These are phyloP conservation scores for Tauraco erythrolophus DNA, from an alignment of 2,113 vertebrate species.

Conservation along the genomic window DNA sequence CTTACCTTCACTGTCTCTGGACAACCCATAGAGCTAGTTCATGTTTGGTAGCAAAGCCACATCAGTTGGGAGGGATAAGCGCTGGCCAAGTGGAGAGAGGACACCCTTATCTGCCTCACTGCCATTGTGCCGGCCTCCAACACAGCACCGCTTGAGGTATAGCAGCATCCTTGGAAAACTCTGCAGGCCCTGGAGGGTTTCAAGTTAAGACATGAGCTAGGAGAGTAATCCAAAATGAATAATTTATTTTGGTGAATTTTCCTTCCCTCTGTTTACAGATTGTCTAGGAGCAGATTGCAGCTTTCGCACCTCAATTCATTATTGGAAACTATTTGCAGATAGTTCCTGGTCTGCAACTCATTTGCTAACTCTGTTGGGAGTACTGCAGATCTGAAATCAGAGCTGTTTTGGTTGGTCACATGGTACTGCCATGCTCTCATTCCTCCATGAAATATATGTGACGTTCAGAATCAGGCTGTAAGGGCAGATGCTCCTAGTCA, in stretches of 20 bases:
- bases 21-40: not conserved
- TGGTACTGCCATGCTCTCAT: not conserved
- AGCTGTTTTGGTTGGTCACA: constrained; percentile 27
- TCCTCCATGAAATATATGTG: not conserved
- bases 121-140: not conserved
- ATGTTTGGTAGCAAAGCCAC: not conserved
- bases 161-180: not conserved
- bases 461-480: not conserved
- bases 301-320: constrained; percentile 66
- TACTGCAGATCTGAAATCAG: constrained; percentile 21
- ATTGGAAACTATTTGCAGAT: constrained; percentile 66
- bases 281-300: constrained; percentile 64
- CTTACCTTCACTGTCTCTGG: not conserved
- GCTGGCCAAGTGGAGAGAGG: not conserved
- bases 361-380: constrained; percentile 65
- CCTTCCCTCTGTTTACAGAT: constrained; percentile 61
- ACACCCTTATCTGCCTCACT: not conserved
- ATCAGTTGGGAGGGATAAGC: not conserved
- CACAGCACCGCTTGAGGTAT: not conserved
- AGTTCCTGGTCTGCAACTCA: constrained; percentile 53
- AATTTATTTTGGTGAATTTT: constrained; percentile 60
- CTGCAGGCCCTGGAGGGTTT: constrained; percentile 15
- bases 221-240: constrained; percentile 56
- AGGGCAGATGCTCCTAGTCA: not conserved
- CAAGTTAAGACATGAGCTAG: constrained; percentile 49